Base-by-base conservation (phyloP, 1,140 invertebrate species). In the Hypsibius dujardini region DNA sequence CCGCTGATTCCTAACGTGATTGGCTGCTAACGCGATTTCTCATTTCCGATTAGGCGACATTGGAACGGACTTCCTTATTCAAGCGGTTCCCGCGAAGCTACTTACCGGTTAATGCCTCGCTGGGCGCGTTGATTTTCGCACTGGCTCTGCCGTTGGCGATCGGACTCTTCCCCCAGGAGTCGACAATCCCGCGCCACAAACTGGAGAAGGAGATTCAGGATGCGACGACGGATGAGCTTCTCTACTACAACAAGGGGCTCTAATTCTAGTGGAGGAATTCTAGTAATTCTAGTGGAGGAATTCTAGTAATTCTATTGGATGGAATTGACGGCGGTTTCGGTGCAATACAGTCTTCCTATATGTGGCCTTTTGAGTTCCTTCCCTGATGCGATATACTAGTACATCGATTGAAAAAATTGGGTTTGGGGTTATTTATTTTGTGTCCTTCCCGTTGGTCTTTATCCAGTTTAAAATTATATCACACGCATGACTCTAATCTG, bases 81-180 rank as follows among this genome's bases (percentile, higher is more conserved):
- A 75, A 75, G 71, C 71, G 47, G 40, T 72, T 77, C 72, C 80
- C 80, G 2, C 74, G 74, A 59, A 72, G 76, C 28, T 77, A 80
- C 73, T 72, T 80, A 60, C 79, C 79, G 15, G 70, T 79, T 15
- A 79, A 81, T 75, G 77, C 80, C 67, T 3, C 77, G 7, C 76
- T 80, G n/a, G 76, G 75, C 47, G 79, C 79, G 0, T 1, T 77
- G 40, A 73, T 77, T n/a, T 81, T 81, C 76, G 79, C 76, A 1
- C 73, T 76, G 50, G 79, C 80, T 7, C 74, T 81, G 46, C 80
- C 80, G 46, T 75, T 79, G 12, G 78, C 79, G 12, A 80, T 81
- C 56, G 79, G 79, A 1, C 69, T 81, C 3, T 81, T 81, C 72
- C 80, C 80, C n/a, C 80, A 81, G 62, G 62, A 67, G 42, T 67